Evolutionary conservation across 1,140 invertebrate species (phyloP), one percentile per base, ranked within the genome.

Genomic region (Grapholita molesta): DNA sequence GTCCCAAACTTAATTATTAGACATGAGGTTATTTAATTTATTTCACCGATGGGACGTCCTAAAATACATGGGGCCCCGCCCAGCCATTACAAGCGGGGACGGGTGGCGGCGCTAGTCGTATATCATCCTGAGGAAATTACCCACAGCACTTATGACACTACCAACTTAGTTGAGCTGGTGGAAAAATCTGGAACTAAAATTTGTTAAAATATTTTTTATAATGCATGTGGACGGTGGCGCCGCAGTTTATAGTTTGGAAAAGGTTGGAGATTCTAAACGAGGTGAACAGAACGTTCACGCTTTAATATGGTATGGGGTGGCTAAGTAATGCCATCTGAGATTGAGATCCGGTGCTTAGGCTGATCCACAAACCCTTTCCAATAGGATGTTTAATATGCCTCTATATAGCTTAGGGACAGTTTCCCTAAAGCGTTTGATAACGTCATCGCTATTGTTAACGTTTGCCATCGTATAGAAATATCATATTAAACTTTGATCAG

Each of bases 11-110:
- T 86, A 86, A 84, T 88, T 82, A 88, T 86, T 83, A 84, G 83
- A 88, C 78, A 76, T 68, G 70, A 82, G 76, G 84, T 84, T 84
- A 82, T 84, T 86, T 85, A 86, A 82, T 85, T 81, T 85, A 82
- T 86, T 83, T 83, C 69, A 73, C 69, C 72, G 75, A 76, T 72
- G 82, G 83, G 84, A 79, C 77, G 81, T 79, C 75, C 84, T 71
- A 75, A 78, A 78, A 75, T 76, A 76, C 68, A 68, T 42, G 72
- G 68, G 64, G 70, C 76, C 80, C 76, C 84, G 86, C 86, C 86
- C 78, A 66, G 68, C 81, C 77, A 86, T 88, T 86, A 87, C 73
- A 28, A 12, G 24, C 70, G 71, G 69, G 70, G 78, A 75, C 73
- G 76, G 77, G 77, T 76, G 79, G 74, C 75, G 66, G 70, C 28